Percentiles rank a stretch among this genome's conserved stretches.
Conservation (phyloP, 2,888 invertebrate species). For the Clusia tigrina region DNA sequence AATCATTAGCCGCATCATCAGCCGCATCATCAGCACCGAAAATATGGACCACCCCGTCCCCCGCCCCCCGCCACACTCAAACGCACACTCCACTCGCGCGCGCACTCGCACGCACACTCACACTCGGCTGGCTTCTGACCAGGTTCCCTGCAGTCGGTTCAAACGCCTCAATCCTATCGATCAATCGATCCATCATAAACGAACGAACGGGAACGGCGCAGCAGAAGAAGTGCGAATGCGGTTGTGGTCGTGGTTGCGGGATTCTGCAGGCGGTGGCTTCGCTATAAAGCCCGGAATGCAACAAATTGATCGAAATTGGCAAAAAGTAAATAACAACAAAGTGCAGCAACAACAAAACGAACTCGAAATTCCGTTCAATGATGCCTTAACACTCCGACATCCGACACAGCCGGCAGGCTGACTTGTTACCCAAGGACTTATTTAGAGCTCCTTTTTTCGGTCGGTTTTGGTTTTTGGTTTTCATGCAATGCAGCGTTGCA, state of each 20-base stretch:
- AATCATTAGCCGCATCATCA: background rate
- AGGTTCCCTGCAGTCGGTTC: no score
- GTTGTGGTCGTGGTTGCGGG: no score
- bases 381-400: no score
- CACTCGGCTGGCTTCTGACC: no score
- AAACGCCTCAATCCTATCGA: slow-evolving; percentile 19
- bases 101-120: no score
- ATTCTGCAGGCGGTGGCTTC: background rate
- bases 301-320: slow-evolving; percentile 55
- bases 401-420: no score
- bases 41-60: no score
- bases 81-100: no score
- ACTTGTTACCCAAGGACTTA: slow-evolving; percentile 57
- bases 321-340: slow-evolving; percentile 31
- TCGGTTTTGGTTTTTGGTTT: slow-evolving; percentile 25
- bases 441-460: no score
- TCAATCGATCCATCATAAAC: slow-evolving; percentile 29
- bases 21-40: background rate
- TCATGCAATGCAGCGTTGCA: slow-evolving; percentile 11
- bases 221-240: no score
- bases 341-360: slow-evolving; percentile 37
- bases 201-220: background rate
- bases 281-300: slow-evolving; percentile 41
- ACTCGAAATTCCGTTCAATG: slow-evolving; percentile 22
- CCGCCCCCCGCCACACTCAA: no score